Evolutionary conservation across 2,888 invertebrate genomes (phyloP).

Genomic region (Meta bourneti): DNA sequence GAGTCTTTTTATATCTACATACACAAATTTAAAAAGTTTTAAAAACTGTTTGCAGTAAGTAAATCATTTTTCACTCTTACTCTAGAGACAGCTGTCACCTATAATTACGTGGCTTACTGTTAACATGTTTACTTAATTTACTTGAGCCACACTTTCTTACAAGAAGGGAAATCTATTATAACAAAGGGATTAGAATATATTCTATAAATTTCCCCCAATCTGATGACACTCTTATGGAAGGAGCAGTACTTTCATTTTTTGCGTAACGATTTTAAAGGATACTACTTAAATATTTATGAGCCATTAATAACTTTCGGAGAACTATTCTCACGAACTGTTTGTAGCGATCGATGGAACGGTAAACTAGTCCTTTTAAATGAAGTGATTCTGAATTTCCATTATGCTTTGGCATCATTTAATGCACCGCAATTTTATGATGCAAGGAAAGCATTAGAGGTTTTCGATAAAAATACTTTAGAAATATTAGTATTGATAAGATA

Average conservation of each 20-base stretch:
- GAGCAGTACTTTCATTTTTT: not conserved
- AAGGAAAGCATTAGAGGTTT: not conserved
- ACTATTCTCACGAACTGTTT: not conserved
- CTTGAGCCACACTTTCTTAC: not conserved
- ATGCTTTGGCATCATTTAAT: not conserved
- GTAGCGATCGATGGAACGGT: not conserved
- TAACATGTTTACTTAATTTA: too few relatives aligned
- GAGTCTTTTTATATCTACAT: too few relatives aligned
- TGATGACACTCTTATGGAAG: not conserved
- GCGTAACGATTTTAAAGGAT: not conserved
- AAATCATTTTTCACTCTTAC: too few relatives aligned
- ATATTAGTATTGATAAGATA: not conserved
- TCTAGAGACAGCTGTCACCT: too few relatives aligned
- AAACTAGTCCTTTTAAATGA: not conserved
- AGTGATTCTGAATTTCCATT: not conserved
- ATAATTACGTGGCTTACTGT: too few relatives aligned
- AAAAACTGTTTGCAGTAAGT: too few relatives aligned
- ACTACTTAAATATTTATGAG: not conserved
- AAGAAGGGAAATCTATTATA: not conserved
- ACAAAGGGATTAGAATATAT: not conserved
- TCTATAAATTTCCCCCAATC: not conserved
- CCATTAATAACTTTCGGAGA: not conserved
- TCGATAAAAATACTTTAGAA: slow-evolving; percentile 5
- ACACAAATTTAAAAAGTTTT: too few relatives aligned
- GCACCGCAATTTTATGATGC: not conserved